Percentiles rank a stretch among this genome's conserved stretches.
Evolutionary conservation across 2,888 invertebrate species (phyloP).

Genomic region (Oxytorus armatus): DNA sequence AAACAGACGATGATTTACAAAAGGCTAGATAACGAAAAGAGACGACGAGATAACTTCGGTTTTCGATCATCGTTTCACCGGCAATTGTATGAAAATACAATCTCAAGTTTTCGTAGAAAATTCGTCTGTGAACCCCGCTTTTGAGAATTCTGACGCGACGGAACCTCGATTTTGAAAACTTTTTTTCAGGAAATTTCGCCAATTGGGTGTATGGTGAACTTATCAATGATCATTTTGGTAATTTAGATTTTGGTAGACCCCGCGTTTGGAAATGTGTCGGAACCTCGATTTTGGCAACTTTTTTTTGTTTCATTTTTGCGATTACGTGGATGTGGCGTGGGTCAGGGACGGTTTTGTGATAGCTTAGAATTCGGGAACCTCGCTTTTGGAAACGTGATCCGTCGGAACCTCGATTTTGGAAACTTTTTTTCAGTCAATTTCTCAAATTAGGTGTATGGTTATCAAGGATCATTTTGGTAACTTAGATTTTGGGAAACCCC

Average conservation of each 20-base stretch:
- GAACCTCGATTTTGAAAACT: background rate
- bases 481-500: too few species aligned
- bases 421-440: too few species aligned
- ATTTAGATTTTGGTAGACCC: too few species aligned
- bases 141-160: background rate
- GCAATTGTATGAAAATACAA: conserved; percentile 31
- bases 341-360: too few species aligned
- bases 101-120: conserved; percentile 31
- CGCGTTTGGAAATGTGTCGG: background rate
- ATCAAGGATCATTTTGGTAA: too few species aligned
- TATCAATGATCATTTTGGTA: too few species aligned
- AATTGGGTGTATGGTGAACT: too few species aligned
- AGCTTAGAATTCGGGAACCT: too few species aligned
- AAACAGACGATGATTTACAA: conserved; percentile 34
- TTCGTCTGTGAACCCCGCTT: background rate
- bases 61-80: conserved; percentile 25
- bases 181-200: too few species aligned
- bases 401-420: too few species aligned
- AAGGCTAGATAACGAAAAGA: conserved; percentile 34
- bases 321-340: background rate
- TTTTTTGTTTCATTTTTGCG: background rate
- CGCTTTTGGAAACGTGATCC: too few species aligned
- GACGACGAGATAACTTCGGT: conserved; percentile 36
- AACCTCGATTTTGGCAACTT: background rate
- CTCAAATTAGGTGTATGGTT: too few species aligned